These are phyloP conservation scores for Gymnothorax javanicus DNA, from an alignment of 2,797 vertebrate species.

Conservation along the genomic window DNA sequence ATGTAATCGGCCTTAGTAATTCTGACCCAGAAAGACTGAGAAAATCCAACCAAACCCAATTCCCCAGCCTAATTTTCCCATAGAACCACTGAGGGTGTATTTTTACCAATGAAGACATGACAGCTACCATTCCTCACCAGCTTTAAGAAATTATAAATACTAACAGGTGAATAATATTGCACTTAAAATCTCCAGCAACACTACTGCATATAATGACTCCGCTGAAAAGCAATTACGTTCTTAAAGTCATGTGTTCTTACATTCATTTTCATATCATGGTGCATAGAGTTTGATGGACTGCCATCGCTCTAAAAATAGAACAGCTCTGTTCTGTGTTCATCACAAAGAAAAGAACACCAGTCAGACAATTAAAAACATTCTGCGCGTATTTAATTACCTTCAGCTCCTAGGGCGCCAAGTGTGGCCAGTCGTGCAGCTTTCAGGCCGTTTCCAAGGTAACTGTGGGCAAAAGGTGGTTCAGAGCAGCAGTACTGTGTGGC, in stretches of 20 bases:
- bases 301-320: neutral
- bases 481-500: neutral
- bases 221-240: neutral
- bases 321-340: neutral
- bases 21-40: no score
- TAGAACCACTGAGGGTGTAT: neutral
- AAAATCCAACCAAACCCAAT: neutral
- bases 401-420: slow-evolving; percentile 79
- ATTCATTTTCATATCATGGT: neutral
- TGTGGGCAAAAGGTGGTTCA: slow-evolving; percentile 57
- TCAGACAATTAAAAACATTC: neutral
- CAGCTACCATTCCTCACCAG: neutral
- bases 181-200: neutral
- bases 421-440: slow-evolving; percentile 89
- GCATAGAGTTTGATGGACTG: neutral
- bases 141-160: neutral
- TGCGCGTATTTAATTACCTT: slow-evolving; percentile 71
- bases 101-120: neutral
- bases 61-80: neutral
- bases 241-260: neutral
- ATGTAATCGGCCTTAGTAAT: no score
- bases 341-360: neutral
- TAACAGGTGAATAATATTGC: neutral
- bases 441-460: slow-evolving; percentile 93
- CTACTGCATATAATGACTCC: neutral